Percentiles rank a stretch among this genome's conserved stretches.
Conservation (phyloP, 2,113 vertebrate genomes). For the Limnothrissa miodon region DNA sequence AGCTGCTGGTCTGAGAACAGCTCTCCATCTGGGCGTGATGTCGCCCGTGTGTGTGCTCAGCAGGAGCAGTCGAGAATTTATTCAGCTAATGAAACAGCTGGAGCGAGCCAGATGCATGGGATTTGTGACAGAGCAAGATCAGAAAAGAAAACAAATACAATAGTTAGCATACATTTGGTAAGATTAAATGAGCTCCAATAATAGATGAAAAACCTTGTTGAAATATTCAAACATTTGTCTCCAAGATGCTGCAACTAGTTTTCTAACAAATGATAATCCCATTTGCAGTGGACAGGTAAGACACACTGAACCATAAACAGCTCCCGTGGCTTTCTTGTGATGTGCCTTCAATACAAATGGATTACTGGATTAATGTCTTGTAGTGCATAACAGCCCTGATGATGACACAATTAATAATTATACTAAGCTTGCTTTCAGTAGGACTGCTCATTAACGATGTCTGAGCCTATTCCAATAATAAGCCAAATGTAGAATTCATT, state of each 20-base stretch:
- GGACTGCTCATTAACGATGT: neutral
- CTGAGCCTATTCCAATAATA: neutral
- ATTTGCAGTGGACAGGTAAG: neutral
- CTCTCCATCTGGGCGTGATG: neutral
- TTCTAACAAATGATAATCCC: neutral
- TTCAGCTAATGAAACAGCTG: neutral
- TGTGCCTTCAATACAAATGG: neutral
- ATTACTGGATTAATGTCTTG: neutral
- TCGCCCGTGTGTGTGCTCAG: neutral
- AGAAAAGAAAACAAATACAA: neutral
- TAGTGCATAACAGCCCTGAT: neutral
- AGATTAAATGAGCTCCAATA: neutral
- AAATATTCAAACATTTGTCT: too few relatives aligned
- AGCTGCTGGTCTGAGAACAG: neutral
- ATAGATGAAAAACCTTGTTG: neutral
- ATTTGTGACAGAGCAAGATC: neutral
- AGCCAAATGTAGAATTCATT: slow-evolving; percentile 12
- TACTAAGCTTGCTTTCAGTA: neutral
- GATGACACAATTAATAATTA: neutral
- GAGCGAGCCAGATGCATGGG: neutral
- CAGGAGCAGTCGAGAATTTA: neutral
- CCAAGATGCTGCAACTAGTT: neutral
- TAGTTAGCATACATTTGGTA: neutral
- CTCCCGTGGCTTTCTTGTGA: neutral
- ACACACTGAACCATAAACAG: neutral